Evolutionary conservation across 2,113 vertebrate species (phyloP).

Genomic region (Glaucomys volans): DNA sequence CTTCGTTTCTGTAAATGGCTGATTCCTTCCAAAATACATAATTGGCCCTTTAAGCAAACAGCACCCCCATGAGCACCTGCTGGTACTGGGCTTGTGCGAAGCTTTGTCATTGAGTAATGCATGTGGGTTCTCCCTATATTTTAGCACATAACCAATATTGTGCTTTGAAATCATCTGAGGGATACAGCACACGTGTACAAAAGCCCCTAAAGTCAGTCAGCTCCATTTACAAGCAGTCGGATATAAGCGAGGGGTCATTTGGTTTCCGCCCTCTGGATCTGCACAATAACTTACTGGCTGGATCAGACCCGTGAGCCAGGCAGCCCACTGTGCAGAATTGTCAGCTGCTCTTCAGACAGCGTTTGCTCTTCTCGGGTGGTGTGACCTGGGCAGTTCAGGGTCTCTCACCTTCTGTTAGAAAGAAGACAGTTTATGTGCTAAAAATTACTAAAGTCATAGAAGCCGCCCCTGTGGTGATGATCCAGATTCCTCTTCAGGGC

Average conservation of each 20-base stretch:
- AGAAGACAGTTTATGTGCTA: no score
- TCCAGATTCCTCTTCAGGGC: background rate
- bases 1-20: background rate
- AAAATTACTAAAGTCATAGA: background rate
- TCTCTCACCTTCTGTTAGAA: background rate
- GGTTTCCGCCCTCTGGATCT: background rate
- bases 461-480: no score
- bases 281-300: background rate
- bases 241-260: background rate
- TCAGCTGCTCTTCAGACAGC: accelerated
- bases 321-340: background rate
- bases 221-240: background rate
- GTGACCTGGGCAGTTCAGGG: accelerated
- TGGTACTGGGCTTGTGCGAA: no score
- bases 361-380: background rate
- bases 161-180: background rate
- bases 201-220: background rate
- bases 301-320: background rate
- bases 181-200: background rate
- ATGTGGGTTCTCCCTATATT: background rate
- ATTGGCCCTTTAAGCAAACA: background rate
- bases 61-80: background rate
- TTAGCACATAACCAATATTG: background rate
- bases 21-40: background rate
- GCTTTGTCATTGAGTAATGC: background rate